phyloP scores from a whole-genome alignment of 2,888 invertebrate species.

The Gari tellinella region DNA sequence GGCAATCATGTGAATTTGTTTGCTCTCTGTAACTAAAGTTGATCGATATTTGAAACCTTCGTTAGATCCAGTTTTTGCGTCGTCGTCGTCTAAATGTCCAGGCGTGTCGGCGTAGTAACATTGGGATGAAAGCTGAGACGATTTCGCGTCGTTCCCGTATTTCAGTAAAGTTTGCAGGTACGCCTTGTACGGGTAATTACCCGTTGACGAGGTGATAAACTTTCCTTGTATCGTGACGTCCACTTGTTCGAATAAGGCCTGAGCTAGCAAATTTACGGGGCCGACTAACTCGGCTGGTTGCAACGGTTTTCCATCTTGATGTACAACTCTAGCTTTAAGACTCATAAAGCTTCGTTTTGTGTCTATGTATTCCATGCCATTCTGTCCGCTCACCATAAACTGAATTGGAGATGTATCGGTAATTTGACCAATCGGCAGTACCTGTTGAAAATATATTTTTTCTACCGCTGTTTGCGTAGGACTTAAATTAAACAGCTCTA shows the following conservation, averaged over 20 bases:
- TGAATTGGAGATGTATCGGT: slow-evolving; percentile 16
- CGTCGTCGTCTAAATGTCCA: slow-evolving; percentile 24
- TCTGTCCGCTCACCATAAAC: slow-evolving; percentile 22
- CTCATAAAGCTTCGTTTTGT: slow-evolving; percentile 19
- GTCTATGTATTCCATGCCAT: slow-evolving; percentile 23
- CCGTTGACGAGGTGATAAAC: slow-evolving; percentile 20
- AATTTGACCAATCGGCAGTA: slow-evolving; percentile 23
- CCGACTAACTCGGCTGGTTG: slow-evolving; percentile 29
- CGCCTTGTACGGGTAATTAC: too few relatives aligned
- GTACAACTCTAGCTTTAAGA: slow-evolving; percentile 34
- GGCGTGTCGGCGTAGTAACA: slow-evolving; percentile 27
- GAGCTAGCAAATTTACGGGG: slow-evolving; percentile 32
- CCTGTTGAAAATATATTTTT: slow-evolving; percentile 15
- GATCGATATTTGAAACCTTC: slow-evolving; percentile 17
- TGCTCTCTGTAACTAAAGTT: slow-evolving; percentile 18
- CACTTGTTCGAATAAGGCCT: slow-evolving; percentile 36
- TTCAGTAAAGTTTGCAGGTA: too few relatives aligned
- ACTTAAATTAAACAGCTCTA: slow-evolving; percentile 9
- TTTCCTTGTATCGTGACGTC: slow-evolving; percentile 39
- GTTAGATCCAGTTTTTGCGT: slow-evolving; percentile 19
- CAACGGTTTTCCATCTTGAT: slow-evolving; percentile 15
- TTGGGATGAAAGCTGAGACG: too few relatives aligned
- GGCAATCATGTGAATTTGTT: slow-evolving; percentile 31
- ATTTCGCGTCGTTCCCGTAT: too few relatives aligned
- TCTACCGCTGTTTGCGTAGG: slow-evolving; percentile 26